phyloP scores from a whole-genome alignment of 2,888 invertebrate species.

The Parnassius orleans region DNA sequence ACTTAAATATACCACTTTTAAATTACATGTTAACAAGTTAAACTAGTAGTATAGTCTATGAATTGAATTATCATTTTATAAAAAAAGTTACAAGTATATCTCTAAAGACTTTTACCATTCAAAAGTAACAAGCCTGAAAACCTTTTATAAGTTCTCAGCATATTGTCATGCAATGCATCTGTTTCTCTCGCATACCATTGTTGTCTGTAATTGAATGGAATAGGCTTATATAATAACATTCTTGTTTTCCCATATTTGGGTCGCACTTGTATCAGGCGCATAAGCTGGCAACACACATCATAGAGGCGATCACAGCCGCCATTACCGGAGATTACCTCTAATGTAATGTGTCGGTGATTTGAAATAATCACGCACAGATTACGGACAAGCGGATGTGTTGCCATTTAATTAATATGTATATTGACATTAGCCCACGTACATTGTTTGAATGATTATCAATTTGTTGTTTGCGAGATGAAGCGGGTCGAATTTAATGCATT shows the following conservation, averaged over 20 bases:
- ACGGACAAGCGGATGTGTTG: conserved; percentile 52
- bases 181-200: conserved; percentile 10
- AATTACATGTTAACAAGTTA: too few species aligned
- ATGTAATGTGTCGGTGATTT: conserved; percentile 76
- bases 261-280: conserved; percentile 26
- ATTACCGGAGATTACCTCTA: conserved; percentile 74
- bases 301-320: conserved; percentile 53
- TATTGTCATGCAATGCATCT: background rate
- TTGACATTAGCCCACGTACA: conserved; percentile 27
- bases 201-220: conserved; percentile 6
- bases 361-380: conserved; percentile 77
- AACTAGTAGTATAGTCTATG: too few species aligned
- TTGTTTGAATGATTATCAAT: conserved; percentile 17
- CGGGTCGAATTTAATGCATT: background rate
- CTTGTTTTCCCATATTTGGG: conserved; percentile 19
- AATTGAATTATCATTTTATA: too few species aligned
- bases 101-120: background rate
- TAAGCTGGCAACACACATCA: conserved; percentile 56
- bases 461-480: conserved; percentile 5
- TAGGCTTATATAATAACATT: conserved; percentile 9
- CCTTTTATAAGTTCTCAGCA: too few species aligned
- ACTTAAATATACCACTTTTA: too few species aligned
- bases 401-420: conserved; percentile 64
- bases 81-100: too few species aligned
- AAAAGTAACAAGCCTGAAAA: too few species aligned